These are phyloP conservation scores for Seira musarum DNA, from an alignment of 2,888 invertebrate species.

Conservation along the genomic window DNA sequence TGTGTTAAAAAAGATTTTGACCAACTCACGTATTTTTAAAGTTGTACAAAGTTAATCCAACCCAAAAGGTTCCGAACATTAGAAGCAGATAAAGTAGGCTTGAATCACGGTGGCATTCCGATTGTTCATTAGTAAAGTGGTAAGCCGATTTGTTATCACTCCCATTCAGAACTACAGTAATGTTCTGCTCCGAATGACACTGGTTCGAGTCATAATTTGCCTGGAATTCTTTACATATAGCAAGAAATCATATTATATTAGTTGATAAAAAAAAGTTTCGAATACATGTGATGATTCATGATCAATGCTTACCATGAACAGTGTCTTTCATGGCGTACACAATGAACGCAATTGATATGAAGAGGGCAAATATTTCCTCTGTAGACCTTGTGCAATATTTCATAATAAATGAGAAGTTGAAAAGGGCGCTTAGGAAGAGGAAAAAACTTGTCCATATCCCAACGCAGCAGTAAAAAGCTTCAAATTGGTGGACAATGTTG, in stretches of 20 bases:
- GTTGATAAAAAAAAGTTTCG: too few relatives aligned
- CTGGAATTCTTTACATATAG: slow-evolving; percentile 66
- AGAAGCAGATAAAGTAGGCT: slow-evolving; percentile 76
- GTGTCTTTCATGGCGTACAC: slow-evolving; percentile 76
- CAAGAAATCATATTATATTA: too few relatives aligned
- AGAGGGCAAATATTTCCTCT: slow-evolving; percentile 78
- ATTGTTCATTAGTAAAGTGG: background rate
- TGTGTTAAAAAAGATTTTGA: too few relatives aligned
- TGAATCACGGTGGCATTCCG: slow-evolving; percentile 74
- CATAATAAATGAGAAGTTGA: slow-evolving; percentile 76
- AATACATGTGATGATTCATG: too few relatives aligned
- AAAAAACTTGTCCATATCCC: slow-evolving; percentile 77
- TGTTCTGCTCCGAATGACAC: slow-evolving; percentile 49
- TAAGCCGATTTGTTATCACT: slow-evolving; percentile 9
- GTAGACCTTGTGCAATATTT: slow-evolving; percentile 77
- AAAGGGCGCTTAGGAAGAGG: slow-evolving; percentile 75
- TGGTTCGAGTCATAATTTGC: slow-evolving; percentile 66
- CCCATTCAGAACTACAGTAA: slow-evolving; percentile 13
- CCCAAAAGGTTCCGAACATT: slow-evolving; percentile 77
- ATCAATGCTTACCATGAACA: slow-evolving; percentile 73
- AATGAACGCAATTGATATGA: slow-evolving; percentile 77
- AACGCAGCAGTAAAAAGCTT: slow-evolving; percentile 76
- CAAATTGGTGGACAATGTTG: slow-evolving; percentile 73
- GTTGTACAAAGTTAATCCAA: slow-evolving; percentile 77
- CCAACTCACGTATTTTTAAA: slow-evolving; percentile 75